Percentiles rank a stretch among this genome's conserved stretches.
phyloP scores from a whole-genome alignment of 2,888 invertebrate genomes.

The Tryphoninae sp. region DNA sequence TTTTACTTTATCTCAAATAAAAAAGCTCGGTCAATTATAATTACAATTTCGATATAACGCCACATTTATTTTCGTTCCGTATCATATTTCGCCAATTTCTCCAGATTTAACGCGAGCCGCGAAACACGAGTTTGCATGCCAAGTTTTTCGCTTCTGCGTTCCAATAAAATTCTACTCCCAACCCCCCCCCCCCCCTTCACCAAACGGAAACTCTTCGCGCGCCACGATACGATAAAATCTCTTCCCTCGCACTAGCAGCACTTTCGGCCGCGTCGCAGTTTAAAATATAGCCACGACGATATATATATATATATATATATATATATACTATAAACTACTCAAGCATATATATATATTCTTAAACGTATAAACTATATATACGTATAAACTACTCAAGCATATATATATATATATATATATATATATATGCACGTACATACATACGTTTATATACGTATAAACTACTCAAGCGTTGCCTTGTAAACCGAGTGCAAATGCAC shows the following conservation, averaged over 20 bases:
- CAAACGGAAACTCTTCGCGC: neutral
- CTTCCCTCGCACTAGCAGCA: slow-evolving; percentile 7
- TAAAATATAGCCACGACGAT: slow-evolving; percentile 39
- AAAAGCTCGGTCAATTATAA: neutral
- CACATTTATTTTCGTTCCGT: neutral
- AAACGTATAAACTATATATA: too few species aligned
- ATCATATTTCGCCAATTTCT: slow-evolving; percentile 3
- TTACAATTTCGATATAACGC: neutral
- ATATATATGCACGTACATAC: neutral
- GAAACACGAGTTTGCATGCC: neutral
- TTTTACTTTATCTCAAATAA: too few species aligned
- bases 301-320: neutral
- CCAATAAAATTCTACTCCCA: slow-evolving; percentile 2
- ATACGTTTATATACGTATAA: neutral
- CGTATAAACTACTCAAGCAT: too few species aligned
- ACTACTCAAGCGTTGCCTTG: slow-evolving; percentile 2
- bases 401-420: slow-evolving; percentile 15
- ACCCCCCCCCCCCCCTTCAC: too few species aligned
- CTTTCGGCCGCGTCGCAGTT: slow-evolving; percentile 36
- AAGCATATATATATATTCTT: neutral
- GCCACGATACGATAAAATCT: slow-evolving; percentile 34
- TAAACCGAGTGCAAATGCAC: slow-evolving; percentile 30
- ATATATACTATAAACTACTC: too few species aligned
- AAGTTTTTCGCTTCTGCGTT: slow-evolving; percentile 5
- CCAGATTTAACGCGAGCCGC: neutral